These are phyloP conservation scores for Vidua macroura DNA, from an alignment of 2,113 vertebrate species.

Conservation along the genomic window DNA sequence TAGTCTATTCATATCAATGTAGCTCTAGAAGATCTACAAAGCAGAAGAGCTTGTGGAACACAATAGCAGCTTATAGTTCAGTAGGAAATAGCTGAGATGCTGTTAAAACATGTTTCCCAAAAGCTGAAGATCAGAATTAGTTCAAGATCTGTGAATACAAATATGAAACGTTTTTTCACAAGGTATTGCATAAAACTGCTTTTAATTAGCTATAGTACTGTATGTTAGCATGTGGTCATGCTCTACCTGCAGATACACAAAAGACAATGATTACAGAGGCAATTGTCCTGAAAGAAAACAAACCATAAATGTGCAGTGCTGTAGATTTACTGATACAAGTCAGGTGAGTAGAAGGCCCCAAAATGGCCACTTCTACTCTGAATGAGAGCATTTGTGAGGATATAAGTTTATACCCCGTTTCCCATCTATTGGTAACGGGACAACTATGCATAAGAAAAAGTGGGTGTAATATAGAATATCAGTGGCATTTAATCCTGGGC, in stretches of 20 bases:
- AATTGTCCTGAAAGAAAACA: not conserved
- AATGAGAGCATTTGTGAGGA: not conserved
- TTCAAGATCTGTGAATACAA: not conserved
- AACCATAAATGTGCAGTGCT: not conserved
- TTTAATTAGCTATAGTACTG: not conserved
- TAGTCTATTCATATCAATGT: not conserved
- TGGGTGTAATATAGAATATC: not conserved
- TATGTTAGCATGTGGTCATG: not conserved
- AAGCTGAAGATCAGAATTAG: not conserved
- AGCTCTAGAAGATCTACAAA: not conserved
- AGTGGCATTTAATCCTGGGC: not conserved
- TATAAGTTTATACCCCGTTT: not conserved
- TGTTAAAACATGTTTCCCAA: not conserved
- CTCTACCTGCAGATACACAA: not conserved
- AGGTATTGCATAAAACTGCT: not conserved
- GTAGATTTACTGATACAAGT: not conserved
- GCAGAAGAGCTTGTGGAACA: not conserved
- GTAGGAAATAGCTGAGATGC: not conserved
- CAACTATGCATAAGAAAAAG: not conserved
- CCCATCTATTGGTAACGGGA: not conserved
- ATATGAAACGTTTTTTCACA: not conserved
- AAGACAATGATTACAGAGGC: not conserved
- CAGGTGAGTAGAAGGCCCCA: not conserved
- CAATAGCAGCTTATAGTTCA: not conserved
- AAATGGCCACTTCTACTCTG: not conserved